phyloP scores from a whole-genome alignment of 2,888 invertebrate species.

The Phania funesta region DNA sequence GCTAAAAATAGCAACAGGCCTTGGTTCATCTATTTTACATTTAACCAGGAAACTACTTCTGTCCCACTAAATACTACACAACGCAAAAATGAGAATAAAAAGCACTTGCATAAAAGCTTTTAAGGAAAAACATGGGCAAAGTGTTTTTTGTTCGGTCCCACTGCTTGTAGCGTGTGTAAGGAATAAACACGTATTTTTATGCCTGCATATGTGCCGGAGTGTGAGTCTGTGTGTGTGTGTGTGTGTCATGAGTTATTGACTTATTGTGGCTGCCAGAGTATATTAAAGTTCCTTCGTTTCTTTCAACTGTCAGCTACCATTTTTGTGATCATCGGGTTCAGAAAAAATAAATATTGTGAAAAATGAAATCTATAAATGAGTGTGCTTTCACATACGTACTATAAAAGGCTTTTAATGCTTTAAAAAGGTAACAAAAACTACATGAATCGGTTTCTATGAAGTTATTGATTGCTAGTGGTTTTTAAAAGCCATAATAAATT shows the following conservation, averaged over 20 bases:
- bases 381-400: not conserved
- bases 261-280: conserved; percentile 61
- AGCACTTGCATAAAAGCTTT: no score
- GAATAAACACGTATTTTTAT: conserved; percentile 10
- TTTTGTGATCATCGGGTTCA: conserved; percentile 41
- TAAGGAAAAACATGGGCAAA: no score
- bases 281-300: conserved; percentile 59
- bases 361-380: conserved; percentile 35
- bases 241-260: conserved; percentile 60
- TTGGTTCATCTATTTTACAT: no score
- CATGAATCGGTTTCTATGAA: conserved; percentile 17
- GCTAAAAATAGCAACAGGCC: no score
- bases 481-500: conserved; percentile 54
- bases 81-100: no score
- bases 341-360: conserved; percentile 29
- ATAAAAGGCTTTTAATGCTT: conserved; percentile 15
- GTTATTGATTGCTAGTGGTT: conserved; percentile 52
- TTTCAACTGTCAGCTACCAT: conserved; percentile 20
- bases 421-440: not conserved
- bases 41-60: no score
- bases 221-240: conserved; percentile 5
- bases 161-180: not conserved
- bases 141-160: not conserved
- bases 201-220: not conserved
- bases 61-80: no score